These are phyloP conservation scores for Enteromius unitaeniatus DNA, from an alignment of 2,797 vertebrate species.

Conservation along the genomic window DNA sequence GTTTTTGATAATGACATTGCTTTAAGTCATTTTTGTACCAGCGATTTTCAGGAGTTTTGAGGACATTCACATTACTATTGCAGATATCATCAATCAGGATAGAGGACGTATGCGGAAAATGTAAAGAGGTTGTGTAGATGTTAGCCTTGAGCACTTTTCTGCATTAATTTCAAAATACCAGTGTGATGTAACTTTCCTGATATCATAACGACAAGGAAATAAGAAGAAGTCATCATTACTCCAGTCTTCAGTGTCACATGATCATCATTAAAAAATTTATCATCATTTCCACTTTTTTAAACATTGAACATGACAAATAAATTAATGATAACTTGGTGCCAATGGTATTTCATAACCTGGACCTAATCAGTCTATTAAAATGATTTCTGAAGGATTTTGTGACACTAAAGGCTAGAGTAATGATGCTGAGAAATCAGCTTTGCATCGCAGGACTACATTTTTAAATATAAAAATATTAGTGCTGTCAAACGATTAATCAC, in stretches of 20 bases:
- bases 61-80: not conserved
- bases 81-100: not conserved
- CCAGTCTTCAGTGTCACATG: not conserved
- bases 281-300: not conserved
- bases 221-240: not conserved
- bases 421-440: not conserved
- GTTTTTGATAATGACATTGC: constrained; percentile 42
- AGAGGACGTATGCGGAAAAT: not conserved
- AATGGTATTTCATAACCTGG: too few relatives aligned
- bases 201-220: not conserved
- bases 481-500: too few relatives aligned
- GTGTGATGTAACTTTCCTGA: not conserved
- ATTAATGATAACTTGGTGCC: not conserved
- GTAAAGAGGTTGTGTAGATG: not conserved
- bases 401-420: not conserved
- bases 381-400: not conserved
- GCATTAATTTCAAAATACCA: not conserved
- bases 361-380: not conserved
- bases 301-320: not conserved
- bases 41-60: not conserved
- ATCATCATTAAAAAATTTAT: not conserved
- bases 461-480: not conserved
- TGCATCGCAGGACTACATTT: not conserved
- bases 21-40: constrained; percentile 21
- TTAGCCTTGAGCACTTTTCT: not conserved